phyloP scores from a whole-genome alignment of 1,140 invertebrate species.

The Papilio dardanus region DNA sequence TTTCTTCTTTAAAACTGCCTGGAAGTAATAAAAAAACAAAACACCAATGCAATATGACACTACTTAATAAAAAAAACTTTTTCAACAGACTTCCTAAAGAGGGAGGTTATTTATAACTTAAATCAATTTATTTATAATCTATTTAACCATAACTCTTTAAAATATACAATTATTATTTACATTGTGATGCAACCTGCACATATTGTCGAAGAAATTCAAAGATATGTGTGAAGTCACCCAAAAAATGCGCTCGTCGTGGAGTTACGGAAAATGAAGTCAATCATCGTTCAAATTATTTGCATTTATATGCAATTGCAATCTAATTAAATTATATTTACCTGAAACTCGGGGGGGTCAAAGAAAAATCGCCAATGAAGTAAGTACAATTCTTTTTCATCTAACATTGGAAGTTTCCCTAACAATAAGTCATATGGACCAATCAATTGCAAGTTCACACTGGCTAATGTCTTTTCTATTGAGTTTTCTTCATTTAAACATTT shows the following conservation, averaged over 20 bases:
- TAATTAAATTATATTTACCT: constrained; percentile 79
- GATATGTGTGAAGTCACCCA: too few species aligned
- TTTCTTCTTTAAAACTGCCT: constrained; percentile 88
- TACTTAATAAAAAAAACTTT: background rate
- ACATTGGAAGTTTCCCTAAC: constrained; percentile 85
- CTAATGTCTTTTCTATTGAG: constrained; percentile 84
- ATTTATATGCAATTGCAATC: too few species aligned
- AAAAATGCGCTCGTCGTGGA: too few species aligned
- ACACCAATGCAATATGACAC: background rate
- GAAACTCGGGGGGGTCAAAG: constrained; percentile 97
- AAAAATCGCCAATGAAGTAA: constrained; percentile 95
- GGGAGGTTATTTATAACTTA: too few species aligned
- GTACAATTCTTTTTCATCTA: constrained; percentile 84
- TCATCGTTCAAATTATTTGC: too few species aligned
- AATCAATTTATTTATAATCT: too few species aligned
- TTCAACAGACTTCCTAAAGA: too few species aligned
- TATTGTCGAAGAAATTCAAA: too few species aligned
- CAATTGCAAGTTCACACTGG: constrained; percentile 86
- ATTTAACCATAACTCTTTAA: too few species aligned
- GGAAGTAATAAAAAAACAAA: constrained; percentile 63
- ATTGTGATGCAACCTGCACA: too few species aligned
- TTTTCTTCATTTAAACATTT: constrained; percentile 84
- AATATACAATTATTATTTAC: too few species aligned
- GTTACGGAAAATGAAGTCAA: too few species aligned
- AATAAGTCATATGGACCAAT: constrained; percentile 95